phyloP scores from a whole-genome alignment of 2,113 vertebrate genomes.

The Spea bombifrons region DNA sequence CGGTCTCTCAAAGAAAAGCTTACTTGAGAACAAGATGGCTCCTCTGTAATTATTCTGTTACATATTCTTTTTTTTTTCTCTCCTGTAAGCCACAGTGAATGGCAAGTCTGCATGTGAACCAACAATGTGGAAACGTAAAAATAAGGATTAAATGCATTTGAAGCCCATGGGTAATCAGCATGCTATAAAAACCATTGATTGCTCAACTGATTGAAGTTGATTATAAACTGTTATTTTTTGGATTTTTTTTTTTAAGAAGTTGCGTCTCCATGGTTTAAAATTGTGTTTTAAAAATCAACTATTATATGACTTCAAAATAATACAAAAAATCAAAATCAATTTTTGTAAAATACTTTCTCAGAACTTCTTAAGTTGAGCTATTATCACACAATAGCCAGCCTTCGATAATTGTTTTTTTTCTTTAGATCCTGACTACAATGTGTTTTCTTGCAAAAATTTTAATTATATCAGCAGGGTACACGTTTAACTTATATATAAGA shows the following conservation, averaged over 20 bases:
- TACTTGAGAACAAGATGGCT: background rate
- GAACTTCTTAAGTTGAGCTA: background rate
- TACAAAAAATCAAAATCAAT: background rate
- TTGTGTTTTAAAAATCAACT: constrained; percentile 6
- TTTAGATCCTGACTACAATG: too few species aligned
- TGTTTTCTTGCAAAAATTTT: too few species aligned
- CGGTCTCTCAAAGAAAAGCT: background rate
- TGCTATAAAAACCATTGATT: constrained; percentile 17
- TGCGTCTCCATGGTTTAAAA: background rate
- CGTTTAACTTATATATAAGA: too few species aligned
- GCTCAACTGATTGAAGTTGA: constrained; percentile 27
- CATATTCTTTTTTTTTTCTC: background rate
- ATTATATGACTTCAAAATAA: constrained; percentile 3
- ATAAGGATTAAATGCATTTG: constrained; percentile 17
- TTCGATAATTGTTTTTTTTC: too few species aligned
- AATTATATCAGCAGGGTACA: too few species aligned
- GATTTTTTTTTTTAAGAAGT: background rate
- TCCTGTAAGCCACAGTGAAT: background rate
- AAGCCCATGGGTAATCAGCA: constrained; percentile 8
- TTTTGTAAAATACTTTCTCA: background rate
- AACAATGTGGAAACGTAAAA: constrained; percentile 16
- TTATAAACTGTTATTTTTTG: constrained; percentile 23
- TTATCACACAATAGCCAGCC: constrained; percentile 36
- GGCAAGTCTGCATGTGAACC: background rate
- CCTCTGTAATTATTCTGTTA: background rate